Percentiles rank a stretch among this genome's conserved stretches.
Conservation (phyloP, 1,140 invertebrate genomes). For the Platorchestia sp. region DNA sequence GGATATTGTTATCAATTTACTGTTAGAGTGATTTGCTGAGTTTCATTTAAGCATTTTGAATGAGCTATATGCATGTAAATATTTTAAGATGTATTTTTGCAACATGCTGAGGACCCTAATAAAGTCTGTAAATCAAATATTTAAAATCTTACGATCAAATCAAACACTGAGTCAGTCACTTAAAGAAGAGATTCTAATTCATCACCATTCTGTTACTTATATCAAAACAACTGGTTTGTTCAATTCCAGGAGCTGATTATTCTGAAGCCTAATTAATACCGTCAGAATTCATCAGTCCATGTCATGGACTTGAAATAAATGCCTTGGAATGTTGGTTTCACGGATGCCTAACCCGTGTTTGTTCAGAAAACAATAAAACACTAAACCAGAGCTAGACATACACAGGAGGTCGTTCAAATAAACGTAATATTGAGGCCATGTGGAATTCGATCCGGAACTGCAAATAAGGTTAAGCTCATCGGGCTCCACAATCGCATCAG, state of each 20-base stretch:
- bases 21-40: no score
- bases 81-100: no score
- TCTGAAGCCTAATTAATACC: neutral
- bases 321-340: neutral
- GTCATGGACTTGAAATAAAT: neutral
- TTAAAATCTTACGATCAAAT: neutral
- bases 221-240: neutral
- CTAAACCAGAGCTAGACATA: neutral
- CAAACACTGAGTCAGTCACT: neutral
- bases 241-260: neutral
- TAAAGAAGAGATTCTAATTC: no score
- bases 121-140: neutral
- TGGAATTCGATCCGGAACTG: constrained; percentile 1
- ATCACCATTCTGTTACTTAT: neutral
- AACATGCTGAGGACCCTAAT: no score
- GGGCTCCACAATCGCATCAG: constrained; percentile 10
- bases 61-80: no score
- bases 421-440: constrained; percentile 14
- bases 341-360: neutral
- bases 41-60: no score
- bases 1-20: no score
- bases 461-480: constrained; percentile 42
- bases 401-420: neutral
- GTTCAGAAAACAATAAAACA: constrained; percentile 19
- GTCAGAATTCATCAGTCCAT: neutral